phyloP scores from a whole-genome alignment of 2,113 vertebrate genomes.

The Tachycineta bicolor region DNA sequence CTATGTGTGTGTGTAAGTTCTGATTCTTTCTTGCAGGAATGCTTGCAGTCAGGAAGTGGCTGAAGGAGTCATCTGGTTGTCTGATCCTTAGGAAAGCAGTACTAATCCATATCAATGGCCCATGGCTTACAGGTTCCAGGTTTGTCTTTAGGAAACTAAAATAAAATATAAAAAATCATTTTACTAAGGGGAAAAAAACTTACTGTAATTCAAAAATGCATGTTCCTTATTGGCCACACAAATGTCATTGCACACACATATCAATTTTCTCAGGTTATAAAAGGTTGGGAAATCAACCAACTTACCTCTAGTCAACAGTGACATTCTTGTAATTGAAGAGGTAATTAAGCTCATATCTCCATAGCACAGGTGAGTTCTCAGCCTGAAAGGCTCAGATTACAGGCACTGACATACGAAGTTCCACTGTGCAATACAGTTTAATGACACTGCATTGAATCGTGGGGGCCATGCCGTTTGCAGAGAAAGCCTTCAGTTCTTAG shows the following conservation, averaged over 20 bases:
- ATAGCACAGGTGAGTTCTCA: not conserved
- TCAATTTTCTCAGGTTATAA: not conserved
- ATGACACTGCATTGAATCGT: not conserved
- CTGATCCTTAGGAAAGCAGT: not conserved
- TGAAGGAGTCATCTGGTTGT: not conserved
- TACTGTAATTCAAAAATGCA: not conserved
- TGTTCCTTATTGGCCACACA: not conserved
- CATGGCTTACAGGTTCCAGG: slow-evolving; percentile 51
- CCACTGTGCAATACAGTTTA: not conserved
- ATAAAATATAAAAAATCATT: not conserved
- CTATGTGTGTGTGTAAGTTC: not conserved
- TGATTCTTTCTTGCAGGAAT: not conserved
- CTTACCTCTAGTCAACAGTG: not conserved
- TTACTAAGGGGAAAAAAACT: not conserved
- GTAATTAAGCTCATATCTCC: not conserved
- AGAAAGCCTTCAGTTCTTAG: not conserved
- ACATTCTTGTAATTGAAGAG: not conserved
- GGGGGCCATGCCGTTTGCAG: not conserved
- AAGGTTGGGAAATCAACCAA: not conserved
- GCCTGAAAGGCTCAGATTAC: not conserved
- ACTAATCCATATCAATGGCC: slow-evolving; percentile 31
- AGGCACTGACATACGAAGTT: not conserved
- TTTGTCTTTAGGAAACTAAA: slow-evolving; percentile 69
- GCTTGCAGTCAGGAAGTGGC: not conserved
- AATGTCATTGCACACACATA: not conserved